These are phyloP conservation scores for Oncopeltus fasciatus DNA, from an alignment of 1,140 invertebrate genomes.

Conservation along the genomic window DNA sequence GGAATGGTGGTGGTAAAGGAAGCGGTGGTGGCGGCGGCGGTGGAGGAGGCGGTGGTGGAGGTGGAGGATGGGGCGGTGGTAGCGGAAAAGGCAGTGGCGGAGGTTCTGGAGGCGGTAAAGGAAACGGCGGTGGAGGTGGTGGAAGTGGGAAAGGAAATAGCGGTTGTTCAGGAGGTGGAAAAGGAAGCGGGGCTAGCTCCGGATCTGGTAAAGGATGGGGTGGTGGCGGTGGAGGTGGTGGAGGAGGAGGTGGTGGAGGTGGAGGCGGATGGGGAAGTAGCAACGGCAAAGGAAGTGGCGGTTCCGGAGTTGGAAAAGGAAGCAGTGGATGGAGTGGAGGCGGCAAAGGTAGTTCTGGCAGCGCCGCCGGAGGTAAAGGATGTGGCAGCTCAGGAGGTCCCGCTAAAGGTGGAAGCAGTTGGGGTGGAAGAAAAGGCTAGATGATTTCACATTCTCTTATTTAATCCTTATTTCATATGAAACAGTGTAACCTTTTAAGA, in stretches of 20 bases:
- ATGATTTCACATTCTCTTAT: too few relatives aligned
- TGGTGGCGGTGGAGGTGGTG: constrained; percentile 10
- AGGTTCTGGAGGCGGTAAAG: not conserved
- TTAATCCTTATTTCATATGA: too few relatives aligned
- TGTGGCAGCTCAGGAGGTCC: constrained; percentile 23
- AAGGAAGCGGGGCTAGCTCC: not conserved
- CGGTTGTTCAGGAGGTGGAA: not conserved
- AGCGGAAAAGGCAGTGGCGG: not conserved
- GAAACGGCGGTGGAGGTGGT: not conserved
- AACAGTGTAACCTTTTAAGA: too few relatives aligned
- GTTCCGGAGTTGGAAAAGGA: constrained; percentile 34
- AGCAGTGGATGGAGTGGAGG: constrained; percentile 33
- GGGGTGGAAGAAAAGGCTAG: not conserved
- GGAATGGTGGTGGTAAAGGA: not conserved
- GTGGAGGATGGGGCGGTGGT: not conserved
- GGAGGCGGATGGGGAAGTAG: constrained; percentile 35
- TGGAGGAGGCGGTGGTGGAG: not conserved
- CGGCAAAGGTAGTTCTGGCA: constrained; percentile 29
- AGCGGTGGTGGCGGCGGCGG: not conserved
- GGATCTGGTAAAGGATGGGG: not conserved
- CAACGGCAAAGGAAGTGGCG: constrained; percentile 29
- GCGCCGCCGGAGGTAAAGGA: constrained; percentile 33
- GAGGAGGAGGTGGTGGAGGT: constrained; percentile 35
- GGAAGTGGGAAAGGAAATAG: not conserved
- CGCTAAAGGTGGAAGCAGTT: constrained; percentile 12